These are phyloP conservation scores for Orbicella faveolata DNA, from an alignment of 64 coral and sea anemone species.

Conservation along the genomic window DNA sequence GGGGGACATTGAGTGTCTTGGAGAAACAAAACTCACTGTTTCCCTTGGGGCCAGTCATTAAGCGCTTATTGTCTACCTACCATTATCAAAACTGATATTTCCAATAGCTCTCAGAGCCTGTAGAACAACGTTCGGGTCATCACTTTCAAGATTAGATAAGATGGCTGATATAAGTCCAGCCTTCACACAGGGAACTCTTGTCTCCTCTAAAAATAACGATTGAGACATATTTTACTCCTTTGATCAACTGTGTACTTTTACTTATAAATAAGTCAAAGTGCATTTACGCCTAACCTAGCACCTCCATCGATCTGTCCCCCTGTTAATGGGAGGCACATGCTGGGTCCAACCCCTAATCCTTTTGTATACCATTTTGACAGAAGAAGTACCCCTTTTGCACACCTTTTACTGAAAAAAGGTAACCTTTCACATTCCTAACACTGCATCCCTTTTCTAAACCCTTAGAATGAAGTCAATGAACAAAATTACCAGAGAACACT, in stretches of 20 bases:
- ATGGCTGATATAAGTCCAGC: conserved; percentile 54
- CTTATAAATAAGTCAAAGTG: no score
- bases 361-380: no score
- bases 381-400: no score
- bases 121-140: conserved; percentile 53
- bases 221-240: not conserved
- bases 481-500: no score
- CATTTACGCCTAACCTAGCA: no score
- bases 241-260: not conserved
- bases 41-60: not conserved
- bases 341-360: no score
- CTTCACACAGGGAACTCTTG: conserved; percentile 61
- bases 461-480: no score
- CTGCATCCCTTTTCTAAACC: no score
- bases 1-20: not conserved
- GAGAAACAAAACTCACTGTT: not conserved
- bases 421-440: no score
- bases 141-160: conserved; percentile 50
- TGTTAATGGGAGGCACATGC: no score
- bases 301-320: no score
- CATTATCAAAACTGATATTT: conserved; percentile 70
- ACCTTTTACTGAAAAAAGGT: no score
- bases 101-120: conserved; percentile 61
- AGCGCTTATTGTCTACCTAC: not conserved
- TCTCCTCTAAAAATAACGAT: conserved; percentile 45